These are phyloP conservation scores for Deilephila porcellus DNA, from an alignment of 2,888 invertebrate species.

Conservation along the genomic window DNA sequence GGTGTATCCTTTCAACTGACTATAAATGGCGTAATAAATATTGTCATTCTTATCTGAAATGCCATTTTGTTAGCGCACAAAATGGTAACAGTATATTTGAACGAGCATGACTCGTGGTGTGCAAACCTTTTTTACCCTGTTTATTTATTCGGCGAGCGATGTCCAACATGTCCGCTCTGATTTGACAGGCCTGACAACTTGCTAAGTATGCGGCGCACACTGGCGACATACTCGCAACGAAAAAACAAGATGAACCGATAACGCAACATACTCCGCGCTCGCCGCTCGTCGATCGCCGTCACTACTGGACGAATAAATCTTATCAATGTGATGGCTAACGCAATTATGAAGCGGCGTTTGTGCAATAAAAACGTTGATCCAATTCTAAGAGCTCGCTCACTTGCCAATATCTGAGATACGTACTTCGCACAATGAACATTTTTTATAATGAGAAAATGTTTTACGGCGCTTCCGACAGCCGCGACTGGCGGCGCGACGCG, in stretches of 20 bases:
- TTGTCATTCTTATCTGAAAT: background rate
- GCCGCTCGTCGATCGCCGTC: background rate
- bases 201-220: background rate
- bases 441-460: constrained; percentile 7
- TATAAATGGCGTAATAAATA: background rate
- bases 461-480: background rate
- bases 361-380: constrained; percentile 10
- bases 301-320: background rate
- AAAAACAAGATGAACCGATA: constrained; percentile 17
- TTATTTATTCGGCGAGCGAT: constrained; percentile 1
- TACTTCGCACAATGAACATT: background rate
- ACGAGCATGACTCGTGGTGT: background rate
- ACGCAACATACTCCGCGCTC: background rate
- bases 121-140: background rate
- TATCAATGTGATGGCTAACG: background rate
- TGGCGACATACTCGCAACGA: background rate
- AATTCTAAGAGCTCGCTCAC: constrained; percentile 5
- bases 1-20: too few species aligned
- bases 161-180: background rate
- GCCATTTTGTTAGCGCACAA: background rate
- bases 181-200: constrained; percentile 7
- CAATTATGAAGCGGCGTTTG: background rate
- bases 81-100: background rate
- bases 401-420: constrained; percentile 3
- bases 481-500: background rate